phyloP scores from a whole-genome alignment of 1,140 invertebrate genomes.

The Drosophila triauraria region DNA sequence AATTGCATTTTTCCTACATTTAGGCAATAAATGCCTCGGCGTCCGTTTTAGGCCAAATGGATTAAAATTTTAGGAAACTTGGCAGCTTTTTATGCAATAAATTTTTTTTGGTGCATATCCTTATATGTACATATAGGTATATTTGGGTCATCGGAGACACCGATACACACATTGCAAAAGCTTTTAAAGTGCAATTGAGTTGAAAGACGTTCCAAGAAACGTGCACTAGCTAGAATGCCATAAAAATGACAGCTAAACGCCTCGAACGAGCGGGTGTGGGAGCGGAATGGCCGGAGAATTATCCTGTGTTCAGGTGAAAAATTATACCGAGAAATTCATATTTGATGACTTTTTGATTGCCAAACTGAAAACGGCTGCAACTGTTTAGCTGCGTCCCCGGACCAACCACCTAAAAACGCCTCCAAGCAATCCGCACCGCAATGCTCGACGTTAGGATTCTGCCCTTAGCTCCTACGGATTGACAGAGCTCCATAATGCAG shows the following conservation, averaged over 20 bases:
- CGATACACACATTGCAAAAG: slow-evolving; percentile 16
- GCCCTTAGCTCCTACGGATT: slow-evolving; percentile 22
- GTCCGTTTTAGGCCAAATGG: too few relatives aligned
- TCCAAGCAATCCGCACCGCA: slow-evolving; percentile 28
- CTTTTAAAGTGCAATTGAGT: slow-evolving; percentile 38
- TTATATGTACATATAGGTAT: not conserved
- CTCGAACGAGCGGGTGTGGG: not conserved
- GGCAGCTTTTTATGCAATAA: too few relatives aligned
- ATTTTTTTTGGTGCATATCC: too few relatives aligned
- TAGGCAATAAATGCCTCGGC: too few relatives aligned
- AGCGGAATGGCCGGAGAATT: not conserved
- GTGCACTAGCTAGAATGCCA: slow-evolving; percentile 44
- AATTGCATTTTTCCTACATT: too few relatives aligned
- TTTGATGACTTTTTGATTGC: slow-evolving; percentile 82
- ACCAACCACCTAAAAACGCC: slow-evolving; percentile 9
- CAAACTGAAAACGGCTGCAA: slow-evolving; percentile 52
- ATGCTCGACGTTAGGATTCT: slow-evolving; percentile 25
- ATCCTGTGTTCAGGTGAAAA: slow-evolving; percentile 66
- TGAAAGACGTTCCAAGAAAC: slow-evolving; percentile 48
- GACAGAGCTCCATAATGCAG: slow-evolving; percentile 64
- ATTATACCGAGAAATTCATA: slow-evolving; percentile 80
- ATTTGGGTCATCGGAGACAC: not conserved
- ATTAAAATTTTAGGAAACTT: too few relatives aligned
- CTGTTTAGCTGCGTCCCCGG: not conserved
- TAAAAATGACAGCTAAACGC: slow-evolving; percentile 65